Evolutionary conservation across 2,797 vertebrate species (phyloP), one percentile per base, ranked within the genome.

Genomic region (Oryzias sinensis): DNA sequence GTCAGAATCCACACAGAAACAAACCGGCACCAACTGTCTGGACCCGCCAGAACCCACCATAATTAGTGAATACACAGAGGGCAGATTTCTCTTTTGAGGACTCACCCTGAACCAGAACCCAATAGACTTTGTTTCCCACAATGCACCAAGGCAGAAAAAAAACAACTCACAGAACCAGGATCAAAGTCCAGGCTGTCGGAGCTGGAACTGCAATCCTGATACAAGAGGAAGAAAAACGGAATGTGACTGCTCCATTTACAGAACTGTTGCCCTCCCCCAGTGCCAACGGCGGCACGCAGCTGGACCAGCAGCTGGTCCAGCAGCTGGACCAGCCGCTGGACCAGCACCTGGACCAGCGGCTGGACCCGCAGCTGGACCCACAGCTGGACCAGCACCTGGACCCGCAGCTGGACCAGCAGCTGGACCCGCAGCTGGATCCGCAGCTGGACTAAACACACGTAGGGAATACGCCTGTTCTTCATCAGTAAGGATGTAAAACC

Each of bases 171-270:
- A 79, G 95, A 92, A 90, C 89, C 88, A 86, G 90, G 76, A 82
- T 91, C 90, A 74, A 89, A 92, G 87, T 94, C 93, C 88, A 95
- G 89, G 92, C 93, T 95, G 84, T 95, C 95, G 68, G 87, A 89
- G 88, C 94, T 94, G 90, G 94, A 96, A 82, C 92, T 92, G 90
- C 92, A 87, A 82, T 95, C 95, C 96, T 97, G 92, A 91, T 75
- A 81, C 70, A 59, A 81, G 40, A 63, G 63, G 50, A 43, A 42
- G 46, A 57, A 18, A 22, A 43, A 43, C 42, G 25, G 16, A 17
- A 15, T 13, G 47, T 29, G 29, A 33, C 8, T 3, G 8, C 29
- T 9, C 8, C 8, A 33, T 27, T 11, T 11, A 33, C 29, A 11
- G 29, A 33, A 33, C 6, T 6, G 25, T 6, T 27, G 25, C 25